Percentiles rank a stretch among this genome's conserved stretches.
These are phyloP conservation scores for Spea hammondii DNA, from an alignment of 2,797 vertebrate species.

Conservation along the genomic window DNA sequence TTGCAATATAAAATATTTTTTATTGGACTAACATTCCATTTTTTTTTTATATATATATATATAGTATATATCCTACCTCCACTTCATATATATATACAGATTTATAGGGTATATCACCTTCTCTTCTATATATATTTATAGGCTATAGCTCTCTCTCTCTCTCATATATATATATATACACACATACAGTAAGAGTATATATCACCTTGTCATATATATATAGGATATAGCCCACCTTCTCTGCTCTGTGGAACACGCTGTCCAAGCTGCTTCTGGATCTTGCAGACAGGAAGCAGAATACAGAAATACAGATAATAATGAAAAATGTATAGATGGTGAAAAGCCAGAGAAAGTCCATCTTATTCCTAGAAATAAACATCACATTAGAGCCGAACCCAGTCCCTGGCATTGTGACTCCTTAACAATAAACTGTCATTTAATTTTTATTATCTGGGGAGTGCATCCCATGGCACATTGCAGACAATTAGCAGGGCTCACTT, in stretches of 20 bases:
- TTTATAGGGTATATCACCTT: too few species aligned
- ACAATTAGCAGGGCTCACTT: too few species aligned
- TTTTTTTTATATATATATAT: too few species aligned
- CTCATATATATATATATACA: too few species aligned
- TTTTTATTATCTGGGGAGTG: neutral
- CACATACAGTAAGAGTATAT: too few species aligned
- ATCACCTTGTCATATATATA: too few species aligned
- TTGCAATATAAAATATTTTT: too few species aligned
- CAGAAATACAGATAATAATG: slow-evolving; percentile 65
- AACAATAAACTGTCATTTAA: neutral
- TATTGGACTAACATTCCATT: too few species aligned
- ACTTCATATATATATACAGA: too few species aligned
- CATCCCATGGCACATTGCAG: neutral
- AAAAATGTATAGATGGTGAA: slow-evolving; percentile 76
- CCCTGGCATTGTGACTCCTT: neutral
- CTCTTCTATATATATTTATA: too few species aligned
- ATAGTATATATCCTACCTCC: too few species aligned
- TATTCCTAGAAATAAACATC: slow-evolving; percentile 23
- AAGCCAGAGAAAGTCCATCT: slow-evolving; percentile 89
- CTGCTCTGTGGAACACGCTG: slow-evolving; percentile 2
- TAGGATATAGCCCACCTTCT: slow-evolving; percentile 10
- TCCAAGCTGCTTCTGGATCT: slow-evolving; percentile 38
- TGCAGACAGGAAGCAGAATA: slow-evolving; percentile 64
- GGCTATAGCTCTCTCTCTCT: too few species aligned
- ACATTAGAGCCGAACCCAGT: neutral